These are phyloP conservation scores for Halcyon smyrnensis DNA, from an alignment of 2,797 vertebrate species.

Conservation along the genomic window DNA sequence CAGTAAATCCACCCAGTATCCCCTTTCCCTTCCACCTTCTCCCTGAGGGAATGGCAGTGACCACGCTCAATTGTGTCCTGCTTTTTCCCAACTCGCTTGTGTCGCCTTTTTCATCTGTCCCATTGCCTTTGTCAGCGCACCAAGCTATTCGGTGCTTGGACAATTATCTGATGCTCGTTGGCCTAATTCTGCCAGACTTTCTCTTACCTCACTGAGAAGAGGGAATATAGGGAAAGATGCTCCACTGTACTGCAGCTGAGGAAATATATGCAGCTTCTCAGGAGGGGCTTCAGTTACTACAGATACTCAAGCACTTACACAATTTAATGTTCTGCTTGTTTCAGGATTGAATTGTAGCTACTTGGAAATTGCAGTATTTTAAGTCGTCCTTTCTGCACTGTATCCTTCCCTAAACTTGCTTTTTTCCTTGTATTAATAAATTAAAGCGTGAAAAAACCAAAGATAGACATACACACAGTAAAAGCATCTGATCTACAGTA, in stretches of 20 bases:
- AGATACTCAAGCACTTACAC: background rate
- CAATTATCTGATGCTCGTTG: constrained; percentile 51
- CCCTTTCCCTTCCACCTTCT: background rate
- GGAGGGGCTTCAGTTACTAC: background rate
- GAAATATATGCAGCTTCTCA: background rate
- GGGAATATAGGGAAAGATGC: background rate
- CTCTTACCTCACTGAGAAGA: background rate
- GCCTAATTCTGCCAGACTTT: constrained; percentile 60
- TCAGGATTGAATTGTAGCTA: background rate
- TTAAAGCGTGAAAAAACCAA: background rate
- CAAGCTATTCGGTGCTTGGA: background rate
- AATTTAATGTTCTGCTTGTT: background rate
- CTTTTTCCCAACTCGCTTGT: background rate
- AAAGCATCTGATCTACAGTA: background rate
- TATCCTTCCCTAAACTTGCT: background rate
- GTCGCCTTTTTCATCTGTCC: background rate
- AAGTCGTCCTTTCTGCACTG: background rate
- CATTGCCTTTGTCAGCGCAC: background rate
- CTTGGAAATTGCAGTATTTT: background rate
- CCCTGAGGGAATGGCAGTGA: background rate
- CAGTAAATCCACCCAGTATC: background rate
- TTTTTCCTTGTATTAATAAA: background rate
- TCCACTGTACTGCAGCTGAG: background rate
- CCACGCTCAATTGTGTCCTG: background rate
- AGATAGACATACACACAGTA: background rate